phyloP scores from a whole-genome alignment of 2,797 vertebrate genomes.

The Philypnodon macrostomus region DNA sequence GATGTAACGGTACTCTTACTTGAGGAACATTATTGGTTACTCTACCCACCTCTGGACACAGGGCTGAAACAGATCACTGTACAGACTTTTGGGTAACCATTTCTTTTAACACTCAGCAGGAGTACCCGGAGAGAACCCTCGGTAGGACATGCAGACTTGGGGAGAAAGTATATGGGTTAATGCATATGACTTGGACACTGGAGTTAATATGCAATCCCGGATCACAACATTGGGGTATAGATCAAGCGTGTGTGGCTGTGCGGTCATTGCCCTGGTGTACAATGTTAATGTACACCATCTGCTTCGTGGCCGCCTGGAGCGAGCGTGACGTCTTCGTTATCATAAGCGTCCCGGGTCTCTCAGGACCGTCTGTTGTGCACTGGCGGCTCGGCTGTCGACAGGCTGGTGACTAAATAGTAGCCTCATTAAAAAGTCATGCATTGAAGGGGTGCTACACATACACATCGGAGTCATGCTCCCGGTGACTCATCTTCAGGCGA shows the following conservation, averaged over 20 bases:
- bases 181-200: too few relatives aligned
- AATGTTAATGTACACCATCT: conserved; percentile 71
- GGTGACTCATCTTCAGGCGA: conserved; percentile 3
- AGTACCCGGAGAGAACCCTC: too few relatives aligned
- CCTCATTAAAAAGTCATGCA: conserved; percentile 69
- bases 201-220: too few relatives aligned
- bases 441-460: conserved; percentile 30
- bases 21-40: too few relatives aligned
- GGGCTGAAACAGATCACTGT: too few relatives aligned
- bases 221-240: conserved; percentile 9
- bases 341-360: conserved; percentile 45
- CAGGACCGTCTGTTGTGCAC: conserved; percentile 61
- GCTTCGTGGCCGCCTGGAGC: conserved; percentile 51
- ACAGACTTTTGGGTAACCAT: too few relatives aligned
- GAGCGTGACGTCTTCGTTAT: conserved; percentile 47
- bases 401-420: conserved; percentile 59
- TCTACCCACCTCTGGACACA: too few relatives aligned
- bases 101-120: too few relatives aligned
- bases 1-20: too few relatives aligned
- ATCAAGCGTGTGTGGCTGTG: conserved; percentile 28
- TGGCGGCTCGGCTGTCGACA: conserved; percentile 42
- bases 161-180: too few relatives aligned
- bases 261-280: conserved; percentile 34
- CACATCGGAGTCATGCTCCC: conserved; percentile 1
- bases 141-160: too few relatives aligned